phyloP scores from a whole-genome alignment of 2,888 invertebrate genomes.

The Ferrisia virgata region DNA sequence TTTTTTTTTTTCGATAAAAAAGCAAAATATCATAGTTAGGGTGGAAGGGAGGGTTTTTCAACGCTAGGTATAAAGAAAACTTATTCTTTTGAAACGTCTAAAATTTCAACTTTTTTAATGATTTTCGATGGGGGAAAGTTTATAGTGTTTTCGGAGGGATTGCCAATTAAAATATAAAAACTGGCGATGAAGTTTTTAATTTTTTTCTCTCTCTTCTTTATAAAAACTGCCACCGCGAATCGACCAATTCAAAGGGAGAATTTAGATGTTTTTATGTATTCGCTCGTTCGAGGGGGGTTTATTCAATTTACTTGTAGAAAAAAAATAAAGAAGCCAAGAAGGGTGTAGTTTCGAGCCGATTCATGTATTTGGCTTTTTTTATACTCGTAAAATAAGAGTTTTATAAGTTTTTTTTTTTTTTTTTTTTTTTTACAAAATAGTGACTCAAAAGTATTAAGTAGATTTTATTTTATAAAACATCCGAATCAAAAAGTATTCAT shows the following conservation, averaged over 20 bases:
- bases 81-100: slow-evolving; percentile 5
- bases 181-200: slow-evolving; percentile 24
- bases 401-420: not conserved
- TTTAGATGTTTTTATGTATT: not conserved
- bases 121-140: slow-evolving; percentile 12
- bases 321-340: not conserved
- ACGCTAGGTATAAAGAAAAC: slow-evolving; percentile 22
- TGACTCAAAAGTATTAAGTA: not conserved
- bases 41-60: not conserved
- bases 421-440: not conserved
- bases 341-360: not conserved
- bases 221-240: not conserved
- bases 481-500: not conserved
- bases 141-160: slow-evolving; percentile 17
- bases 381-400: not conserved
- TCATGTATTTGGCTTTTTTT: not conserved
- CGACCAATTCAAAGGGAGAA: not conserved
- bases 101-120: slow-evolving; percentile 25
- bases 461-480: no score
- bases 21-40: not conserved
- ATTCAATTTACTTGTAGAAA: slow-evolving; percentile 9
- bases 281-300: slow-evolving; percentile 10
- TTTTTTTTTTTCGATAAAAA: not conserved
- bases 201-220: not conserved
- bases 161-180: slow-evolving; percentile 32